These are phyloP conservation scores for Actinemys pallida DNA, from an alignment of 2,113 vertebrate species.

Conservation along the genomic window DNA sequence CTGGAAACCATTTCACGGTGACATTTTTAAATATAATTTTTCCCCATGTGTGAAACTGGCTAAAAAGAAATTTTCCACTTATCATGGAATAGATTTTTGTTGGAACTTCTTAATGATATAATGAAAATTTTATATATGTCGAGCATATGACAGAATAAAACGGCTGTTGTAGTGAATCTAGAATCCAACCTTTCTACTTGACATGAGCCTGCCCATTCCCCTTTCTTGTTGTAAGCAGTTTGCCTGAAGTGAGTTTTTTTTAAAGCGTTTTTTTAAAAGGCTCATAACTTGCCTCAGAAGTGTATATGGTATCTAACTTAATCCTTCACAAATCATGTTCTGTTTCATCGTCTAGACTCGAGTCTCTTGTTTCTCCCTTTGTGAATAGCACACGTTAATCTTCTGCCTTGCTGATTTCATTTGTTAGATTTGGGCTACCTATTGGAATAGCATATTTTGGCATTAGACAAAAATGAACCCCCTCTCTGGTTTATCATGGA, in stretches of 20 bases:
- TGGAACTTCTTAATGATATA: conserved; percentile 36
- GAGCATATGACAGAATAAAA: conserved; percentile 46
- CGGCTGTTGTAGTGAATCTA: conserved; percentile 54
- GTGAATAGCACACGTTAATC: neutral
- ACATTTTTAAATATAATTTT: conserved; percentile 46
- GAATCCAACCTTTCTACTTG: conserved; percentile 42
- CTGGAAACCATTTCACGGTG: conserved; percentile 28
- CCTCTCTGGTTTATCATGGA: conserved; percentile 19
- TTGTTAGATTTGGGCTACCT: neutral
- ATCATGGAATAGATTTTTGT: conserved; percentile 52
- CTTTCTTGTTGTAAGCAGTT: neutral
- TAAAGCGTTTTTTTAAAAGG: conserved; percentile 14
- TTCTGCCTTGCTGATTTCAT: conserved; percentile 12
- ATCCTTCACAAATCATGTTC: conserved; percentile 3
- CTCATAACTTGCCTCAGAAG: neutral
- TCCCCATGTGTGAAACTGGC: neutral
- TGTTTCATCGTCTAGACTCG: neutral
- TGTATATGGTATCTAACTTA: conserved; percentile 4
- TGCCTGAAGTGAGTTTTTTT: conserved; percentile 14
- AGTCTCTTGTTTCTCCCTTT: neutral
- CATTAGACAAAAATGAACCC: neutral
- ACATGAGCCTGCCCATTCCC: neutral
- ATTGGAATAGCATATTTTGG: neutral
- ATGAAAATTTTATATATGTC: conserved; percentile 64
- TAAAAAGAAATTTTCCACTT: neutral